Base-by-base conservation (phyloP, 2,113 vertebrate species). In the Phrynosoma platyrhinos region DNA sequence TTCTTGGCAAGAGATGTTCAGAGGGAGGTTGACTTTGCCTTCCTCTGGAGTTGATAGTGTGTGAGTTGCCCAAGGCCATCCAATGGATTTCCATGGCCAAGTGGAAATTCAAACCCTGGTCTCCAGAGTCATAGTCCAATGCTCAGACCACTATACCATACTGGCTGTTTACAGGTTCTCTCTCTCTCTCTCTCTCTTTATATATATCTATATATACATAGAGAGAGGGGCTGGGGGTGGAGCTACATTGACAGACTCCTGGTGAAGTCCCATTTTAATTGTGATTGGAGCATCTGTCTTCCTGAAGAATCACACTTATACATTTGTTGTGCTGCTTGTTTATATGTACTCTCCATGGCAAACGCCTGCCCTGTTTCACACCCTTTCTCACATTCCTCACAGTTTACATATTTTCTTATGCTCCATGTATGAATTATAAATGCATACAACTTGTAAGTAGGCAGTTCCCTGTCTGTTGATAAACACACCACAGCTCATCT, bases 281-380 rank as follows among this genome's bases (percentile, higher is more conserved):
- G 58, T n/a, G 42, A 81, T 5, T 53, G n/a, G 42, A 81, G 78
- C 83, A 66, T 72, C 83, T 89, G 88, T 69, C 78, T 85, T 81
- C 55, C 18, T 52, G 55, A 62, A 68, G 64, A 82, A 77, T 89
- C 88, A 89, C 84, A 82, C 88, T n/a, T 89, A 21, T 71, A 23
- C 83, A 77, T 82, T 89, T 85, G 58, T 82, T 69, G 84, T 68
- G 79, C 71, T 71, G 71, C 55, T 82, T 86, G 62, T 89, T 86
- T 85, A 81, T 68, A 40, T 77, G 83, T 55, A n/a, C 88, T 89
- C 78, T 68, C 78, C 32, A 68, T 53, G 42, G 84, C 79, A 68
- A 86, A 86, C 84, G 86, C 84, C 88, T 89, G 88, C 88, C 88
- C 88, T 55, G 14, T 69, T 76, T 82, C 84, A 77, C 84, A 55